phyloP scores from a whole-genome alignment of 1,140 invertebrate species.

The Aphidius gifuensis region DNA sequence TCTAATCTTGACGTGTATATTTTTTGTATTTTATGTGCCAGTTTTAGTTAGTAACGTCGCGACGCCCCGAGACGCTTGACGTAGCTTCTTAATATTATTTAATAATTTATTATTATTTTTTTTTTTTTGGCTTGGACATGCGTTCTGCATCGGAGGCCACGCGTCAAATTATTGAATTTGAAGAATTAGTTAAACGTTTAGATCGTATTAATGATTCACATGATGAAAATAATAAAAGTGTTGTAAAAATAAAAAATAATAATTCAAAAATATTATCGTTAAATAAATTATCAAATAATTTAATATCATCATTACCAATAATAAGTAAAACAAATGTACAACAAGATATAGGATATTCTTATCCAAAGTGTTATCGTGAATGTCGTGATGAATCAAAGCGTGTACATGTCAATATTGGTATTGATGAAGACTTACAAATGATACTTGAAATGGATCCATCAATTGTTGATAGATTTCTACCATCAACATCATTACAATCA shows the following conservation, averaged over 20 bases:
- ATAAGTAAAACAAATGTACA: background rate
- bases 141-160: constrained; percentile 38
- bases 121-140: constrained; percentile 27
- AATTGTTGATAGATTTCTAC: constrained; percentile 54
- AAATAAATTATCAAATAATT: constrained; percentile 2
- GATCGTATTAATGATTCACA: constrained; percentile 46
- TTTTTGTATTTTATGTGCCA: constrained; percentile 13
- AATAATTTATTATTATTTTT: background rate
- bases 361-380: background rate
- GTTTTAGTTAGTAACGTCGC: constrained; percentile 44
- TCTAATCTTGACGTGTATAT: background rate
- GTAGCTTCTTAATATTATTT: background rate
- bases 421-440: constrained; percentile 63
- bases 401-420: constrained; percentile 58
- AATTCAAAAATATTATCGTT: constrained; percentile 13
- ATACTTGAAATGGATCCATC: constrained; percentile 64
- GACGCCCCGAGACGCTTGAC: constrained; percentile 33
- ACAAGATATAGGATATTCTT: constrained; percentile 13
- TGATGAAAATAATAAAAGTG: constrained; percentile 1
- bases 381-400: constrained; percentile 27
- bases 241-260: background rate
- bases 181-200: constrained; percentile 46
- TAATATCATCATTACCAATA: constrained; percentile 12
- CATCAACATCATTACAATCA: constrained; percentile 25
- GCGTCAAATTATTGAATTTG: constrained; percentile 50